phyloP scores from a whole-genome alignment of 2,113 vertebrate species.

The Crotalus tigris region DNA sequence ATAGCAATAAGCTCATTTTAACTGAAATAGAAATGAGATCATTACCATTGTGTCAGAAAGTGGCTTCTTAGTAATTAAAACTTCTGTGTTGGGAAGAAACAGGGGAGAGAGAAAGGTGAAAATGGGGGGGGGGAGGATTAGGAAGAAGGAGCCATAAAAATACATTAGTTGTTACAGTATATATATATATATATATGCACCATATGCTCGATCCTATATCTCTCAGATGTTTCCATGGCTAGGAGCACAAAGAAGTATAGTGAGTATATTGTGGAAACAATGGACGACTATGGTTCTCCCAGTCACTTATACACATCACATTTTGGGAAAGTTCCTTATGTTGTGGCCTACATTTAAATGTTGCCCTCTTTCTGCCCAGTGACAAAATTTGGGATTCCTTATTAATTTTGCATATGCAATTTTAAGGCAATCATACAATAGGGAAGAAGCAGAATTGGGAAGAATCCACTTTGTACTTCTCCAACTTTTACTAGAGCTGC shows the following conservation, averaged over 20 bases:
- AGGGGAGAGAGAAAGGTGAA: too few relatives aligned
- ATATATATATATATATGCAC: too few relatives aligned
- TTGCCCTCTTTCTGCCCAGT: background rate
- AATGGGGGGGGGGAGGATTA: too few relatives aligned
- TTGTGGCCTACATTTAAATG: background rate
- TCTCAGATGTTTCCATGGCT: background rate
- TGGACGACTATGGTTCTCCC: background rate
- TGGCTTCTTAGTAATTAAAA: conserved; percentile 30
- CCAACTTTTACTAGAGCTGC: too few relatives aligned
- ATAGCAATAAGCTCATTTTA: conserved; percentile 31
- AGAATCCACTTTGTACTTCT: too few relatives aligned
- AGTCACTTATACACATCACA: background rate
- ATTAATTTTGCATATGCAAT: background rate
- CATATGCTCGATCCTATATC: background rate
- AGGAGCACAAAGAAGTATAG: background rate
- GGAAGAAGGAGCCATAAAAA: background rate
- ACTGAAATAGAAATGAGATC: conserved; percentile 37
- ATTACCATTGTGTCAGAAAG: conserved; percentile 23
- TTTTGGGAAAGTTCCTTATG: background rate
- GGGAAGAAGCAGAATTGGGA: too few relatives aligned
- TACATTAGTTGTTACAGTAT: background rate
- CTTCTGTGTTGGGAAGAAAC: background rate
- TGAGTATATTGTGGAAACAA: background rate
- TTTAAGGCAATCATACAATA: too few relatives aligned
- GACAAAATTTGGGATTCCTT: background rate